phyloP scores from a whole-genome alignment of 2,797 vertebrate species.

The Buceros bicornis region DNA sequence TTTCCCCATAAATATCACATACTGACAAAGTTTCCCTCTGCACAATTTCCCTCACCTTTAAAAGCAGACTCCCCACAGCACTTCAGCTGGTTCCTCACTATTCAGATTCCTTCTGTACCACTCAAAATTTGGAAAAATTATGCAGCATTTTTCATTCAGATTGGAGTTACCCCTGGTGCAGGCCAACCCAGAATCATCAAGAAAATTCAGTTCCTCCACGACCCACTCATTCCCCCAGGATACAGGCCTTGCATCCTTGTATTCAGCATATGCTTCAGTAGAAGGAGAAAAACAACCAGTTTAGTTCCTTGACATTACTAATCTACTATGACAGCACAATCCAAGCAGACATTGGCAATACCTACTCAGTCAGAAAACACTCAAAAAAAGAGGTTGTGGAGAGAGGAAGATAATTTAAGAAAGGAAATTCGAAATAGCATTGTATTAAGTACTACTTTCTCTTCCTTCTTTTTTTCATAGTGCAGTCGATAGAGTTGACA shows the following conservation, averaged over 20 bases:
- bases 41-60: background rate
- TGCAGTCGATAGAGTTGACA: background rate
- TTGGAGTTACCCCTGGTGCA: background rate
- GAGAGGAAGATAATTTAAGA: background rate
- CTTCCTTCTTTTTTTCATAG: background rate
- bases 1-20: background rate
- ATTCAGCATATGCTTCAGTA: background rate
- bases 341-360: slow-evolving; percentile 32
- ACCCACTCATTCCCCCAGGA: background rate
- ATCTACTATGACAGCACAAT: slow-evolving; percentile 49
- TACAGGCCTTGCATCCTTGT: background rate
- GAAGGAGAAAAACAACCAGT: background rate
- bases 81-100: background rate
- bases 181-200: background rate
- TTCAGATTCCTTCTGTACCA: background rate
- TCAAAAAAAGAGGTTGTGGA: background rate
- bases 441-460: background rate
- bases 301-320: background rate
- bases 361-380: slow-evolving; percentile 9
- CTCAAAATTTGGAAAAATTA: background rate
- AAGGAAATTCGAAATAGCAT: background rate
- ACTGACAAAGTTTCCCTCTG: background rate
- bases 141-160: background rate
- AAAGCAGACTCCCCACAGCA: background rate
- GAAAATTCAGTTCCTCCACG: background rate